phyloP scores from a whole-genome alignment of 2,888 invertebrate species.

The Cantharis rustica region DNA sequence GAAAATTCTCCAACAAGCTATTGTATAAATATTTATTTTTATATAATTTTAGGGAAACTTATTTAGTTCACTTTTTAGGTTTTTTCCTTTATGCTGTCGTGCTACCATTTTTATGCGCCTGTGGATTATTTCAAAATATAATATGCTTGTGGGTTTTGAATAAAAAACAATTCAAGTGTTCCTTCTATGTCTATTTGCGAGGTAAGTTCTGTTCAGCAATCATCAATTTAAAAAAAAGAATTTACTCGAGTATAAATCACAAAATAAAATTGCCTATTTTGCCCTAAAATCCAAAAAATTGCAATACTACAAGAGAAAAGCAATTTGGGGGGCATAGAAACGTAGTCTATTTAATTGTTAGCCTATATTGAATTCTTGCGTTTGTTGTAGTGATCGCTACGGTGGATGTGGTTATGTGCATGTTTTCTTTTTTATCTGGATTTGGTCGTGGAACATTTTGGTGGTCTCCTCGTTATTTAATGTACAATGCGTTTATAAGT shows the following conservation, averaged over 20 bases:
- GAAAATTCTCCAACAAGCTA: not conserved
- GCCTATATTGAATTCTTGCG: no score
- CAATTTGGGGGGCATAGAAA: no score
- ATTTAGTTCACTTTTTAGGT: not conserved
- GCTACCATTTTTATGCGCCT: constrained; percentile 12
- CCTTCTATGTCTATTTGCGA: constrained; percentile 23
- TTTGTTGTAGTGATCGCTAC: constrained; percentile 12
- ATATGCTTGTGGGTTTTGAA: constrained; percentile 12
- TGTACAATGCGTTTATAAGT: constrained; percentile 5
- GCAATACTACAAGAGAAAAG: no score
- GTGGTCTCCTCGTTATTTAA: not conserved
- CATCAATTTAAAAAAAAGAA: no score
- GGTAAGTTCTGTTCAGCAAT: constrained; percentile 5
- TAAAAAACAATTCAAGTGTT: constrained; percentile 10
- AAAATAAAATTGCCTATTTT: no score
- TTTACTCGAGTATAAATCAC: no score
- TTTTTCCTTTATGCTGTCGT: constrained; percentile 13
- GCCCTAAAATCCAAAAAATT: no score
- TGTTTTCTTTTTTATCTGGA: constrained; percentile 7
- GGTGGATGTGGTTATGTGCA: constrained; percentile 11
- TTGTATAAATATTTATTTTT: not conserved
- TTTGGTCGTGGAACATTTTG: constrained; percentile 11
- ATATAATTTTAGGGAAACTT: not conserved
- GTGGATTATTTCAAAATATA: constrained; percentile 16
- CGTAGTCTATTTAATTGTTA: no score